Base-by-base conservation (phyloP, 1,140 invertebrate genomes). In the Heliconius eleuchia region DNA sequence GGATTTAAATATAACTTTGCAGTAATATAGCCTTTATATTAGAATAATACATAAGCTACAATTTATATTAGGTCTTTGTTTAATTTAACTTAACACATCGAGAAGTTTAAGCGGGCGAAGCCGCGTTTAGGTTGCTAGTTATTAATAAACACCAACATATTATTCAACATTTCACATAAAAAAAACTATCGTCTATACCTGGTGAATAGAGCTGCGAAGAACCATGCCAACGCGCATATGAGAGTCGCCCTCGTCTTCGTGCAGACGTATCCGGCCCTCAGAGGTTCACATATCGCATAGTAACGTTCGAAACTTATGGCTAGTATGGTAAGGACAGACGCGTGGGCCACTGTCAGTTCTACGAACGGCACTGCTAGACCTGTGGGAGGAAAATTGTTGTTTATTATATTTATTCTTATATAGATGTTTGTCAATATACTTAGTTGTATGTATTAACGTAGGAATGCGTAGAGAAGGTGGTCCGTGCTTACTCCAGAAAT, bases 301-400 rank as follows among this genome's bases (percentile, higher is more conserved):
- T 99, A 99, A 8, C 98, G 95, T 91, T 99, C 98, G 89, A 99
- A 98, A 91, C 98, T 98, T 86, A 98, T 98, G 71, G 98, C 98
- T 85, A 99, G 94, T 82, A 99, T 99, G 18, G 98, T 99, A 39
- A 99, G 95, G 2, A 99, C 98, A 5, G 98, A 99, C 18, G 98
- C 98, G 91, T 99, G 98, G 1, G 98, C 98, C 23, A 99, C 98
- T 0, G 98, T 98, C 85, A 98, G 95, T 94, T 99, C 98, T 60
- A 99, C 96, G 88, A 99, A 99, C 1, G 98, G 98, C 5, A 99
- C 98, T 19, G 97, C 96, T 89, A 98, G 97, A 95, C 98, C 98
- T 98, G 95, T 98, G 95, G 92, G 81, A 82, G 18, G 16, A 71
- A 66, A 81, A 42, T 46, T 13, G 16, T 46, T 16, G 13, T 46